phyloP scores from a whole-genome alignment of 1,140 invertebrate species.

The Tetraneura akinire region DNA sequence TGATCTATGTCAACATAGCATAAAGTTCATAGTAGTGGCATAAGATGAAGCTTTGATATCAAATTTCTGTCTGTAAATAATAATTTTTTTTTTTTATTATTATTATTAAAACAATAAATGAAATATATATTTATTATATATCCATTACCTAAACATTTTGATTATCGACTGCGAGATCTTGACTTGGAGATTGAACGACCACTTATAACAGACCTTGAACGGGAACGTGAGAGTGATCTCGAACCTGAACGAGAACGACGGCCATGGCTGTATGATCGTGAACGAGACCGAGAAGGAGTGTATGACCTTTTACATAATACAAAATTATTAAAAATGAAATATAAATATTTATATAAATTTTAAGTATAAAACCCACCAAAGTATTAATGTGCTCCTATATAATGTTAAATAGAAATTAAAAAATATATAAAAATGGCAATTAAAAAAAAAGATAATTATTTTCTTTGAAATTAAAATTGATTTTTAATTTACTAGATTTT shows the following conservation, averaged over 20 bases:
- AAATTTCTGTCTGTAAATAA: background rate
- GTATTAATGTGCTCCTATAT: background rate
- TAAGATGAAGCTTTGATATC: slow-evolving; percentile 32
- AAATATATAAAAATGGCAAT: too few relatives aligned
- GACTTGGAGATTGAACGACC: slow-evolving; percentile 53
- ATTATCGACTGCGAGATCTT: slow-evolving; percentile 53
- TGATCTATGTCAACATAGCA: slow-evolving; percentile 40
- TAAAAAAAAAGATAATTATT: too few relatives aligned
- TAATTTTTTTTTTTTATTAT: background rate
- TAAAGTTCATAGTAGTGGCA: background rate
- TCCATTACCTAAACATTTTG: background rate
- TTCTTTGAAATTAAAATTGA: too few relatives aligned
- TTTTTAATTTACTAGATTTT: too few relatives aligned
- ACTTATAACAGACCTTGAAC: slow-evolving; percentile 52
- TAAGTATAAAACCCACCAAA: background rate
- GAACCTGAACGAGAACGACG: slow-evolving; percentile 53
- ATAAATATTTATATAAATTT: background rate
- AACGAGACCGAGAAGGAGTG: slow-evolving; percentile 53
- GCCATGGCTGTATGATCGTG: slow-evolving; percentile 54
- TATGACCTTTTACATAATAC: slow-evolving; percentile 43
- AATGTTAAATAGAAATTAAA: too few relatives aligned
- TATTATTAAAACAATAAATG: background rate
- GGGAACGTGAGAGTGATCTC: slow-evolving; percentile 52
- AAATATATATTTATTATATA: background rate
- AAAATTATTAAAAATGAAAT: background rate